These are phyloP conservation scores for Anguilla megastoma DNA, from an alignment of 2,797 vertebrate genomes.

Conservation along the genomic window DNA sequence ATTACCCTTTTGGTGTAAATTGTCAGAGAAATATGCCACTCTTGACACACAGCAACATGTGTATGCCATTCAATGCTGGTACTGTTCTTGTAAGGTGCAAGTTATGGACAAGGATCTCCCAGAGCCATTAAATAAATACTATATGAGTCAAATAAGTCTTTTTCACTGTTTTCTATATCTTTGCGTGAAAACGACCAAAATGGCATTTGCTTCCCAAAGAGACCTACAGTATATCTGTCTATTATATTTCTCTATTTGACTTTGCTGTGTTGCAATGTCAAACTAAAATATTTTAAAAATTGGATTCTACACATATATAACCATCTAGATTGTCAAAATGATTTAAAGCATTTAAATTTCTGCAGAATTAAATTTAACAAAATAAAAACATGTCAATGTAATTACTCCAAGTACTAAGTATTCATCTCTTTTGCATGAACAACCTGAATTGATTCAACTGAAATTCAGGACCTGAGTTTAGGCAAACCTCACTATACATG, in stretches of 20 bases:
- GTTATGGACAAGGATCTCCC: background rate
- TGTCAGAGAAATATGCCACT: background rate
- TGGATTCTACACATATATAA: too few species aligned
- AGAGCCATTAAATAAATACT: conserved; percentile 3
- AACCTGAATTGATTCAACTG: background rate
- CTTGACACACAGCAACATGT: background rate
- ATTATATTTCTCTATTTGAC: background rate
- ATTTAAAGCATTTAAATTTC: too few species aligned
- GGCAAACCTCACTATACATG: background rate
- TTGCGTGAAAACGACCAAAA: background rate
- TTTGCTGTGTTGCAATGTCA: background rate
- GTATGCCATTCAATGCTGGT: background rate
- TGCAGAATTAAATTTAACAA: background rate
- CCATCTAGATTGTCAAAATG: too few species aligned
- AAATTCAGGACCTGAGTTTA: too few species aligned
- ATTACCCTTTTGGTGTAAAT: background rate
- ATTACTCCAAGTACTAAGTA: background rate
- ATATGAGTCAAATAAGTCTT: background rate
- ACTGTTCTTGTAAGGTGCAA: background rate
- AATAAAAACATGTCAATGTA: background rate
- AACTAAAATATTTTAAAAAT: too few species aligned
- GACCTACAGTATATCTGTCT: background rate
- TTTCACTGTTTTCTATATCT: background rate
- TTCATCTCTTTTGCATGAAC: background rate
- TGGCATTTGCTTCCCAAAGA: background rate